Evolutionary conservation across 2,113 vertebrate genomes (phyloP).

Genomic region (Agelaius phoeniceus): DNA sequence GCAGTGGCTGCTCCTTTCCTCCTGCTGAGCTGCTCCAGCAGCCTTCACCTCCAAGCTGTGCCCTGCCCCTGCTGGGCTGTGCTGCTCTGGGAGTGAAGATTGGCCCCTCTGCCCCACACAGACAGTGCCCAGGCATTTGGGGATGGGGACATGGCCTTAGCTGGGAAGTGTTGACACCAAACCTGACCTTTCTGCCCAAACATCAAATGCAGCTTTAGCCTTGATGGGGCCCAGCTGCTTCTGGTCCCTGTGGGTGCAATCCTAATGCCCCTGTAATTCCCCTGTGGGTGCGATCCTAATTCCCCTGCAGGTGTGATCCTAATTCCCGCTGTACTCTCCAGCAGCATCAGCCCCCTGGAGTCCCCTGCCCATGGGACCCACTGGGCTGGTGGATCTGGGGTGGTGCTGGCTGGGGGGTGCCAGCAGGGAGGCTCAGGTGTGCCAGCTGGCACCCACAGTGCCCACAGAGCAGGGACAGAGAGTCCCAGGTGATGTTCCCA

Average conservation of each 20-base stretch:
- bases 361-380: neutral
- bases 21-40: neutral
- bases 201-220: neutral
- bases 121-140: neutral
- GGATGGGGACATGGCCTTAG: neutral
- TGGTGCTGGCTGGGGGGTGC: neutral
- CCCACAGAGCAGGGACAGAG: neutral
- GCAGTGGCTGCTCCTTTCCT: neutral
- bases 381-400: neutral
- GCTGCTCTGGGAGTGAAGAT: fast-evolving
- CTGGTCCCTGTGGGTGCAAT: neutral
- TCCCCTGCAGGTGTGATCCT: neutral
- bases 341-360: neutral
- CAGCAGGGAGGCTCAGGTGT: neutral
- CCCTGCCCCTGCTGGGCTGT: neutral
- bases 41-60: neutral
- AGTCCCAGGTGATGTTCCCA: neutral
- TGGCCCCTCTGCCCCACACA: neutral
- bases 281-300: neutral
- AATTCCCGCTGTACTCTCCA: neutral
- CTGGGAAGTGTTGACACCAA: neutral
- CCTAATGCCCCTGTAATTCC: too few relatives aligned
- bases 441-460: neutral
- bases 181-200: neutral
- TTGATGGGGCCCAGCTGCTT: neutral